phyloP scores from a whole-genome alignment of 2,888 invertebrate genomes.

The Zootermopsis nevadensis region DNA sequence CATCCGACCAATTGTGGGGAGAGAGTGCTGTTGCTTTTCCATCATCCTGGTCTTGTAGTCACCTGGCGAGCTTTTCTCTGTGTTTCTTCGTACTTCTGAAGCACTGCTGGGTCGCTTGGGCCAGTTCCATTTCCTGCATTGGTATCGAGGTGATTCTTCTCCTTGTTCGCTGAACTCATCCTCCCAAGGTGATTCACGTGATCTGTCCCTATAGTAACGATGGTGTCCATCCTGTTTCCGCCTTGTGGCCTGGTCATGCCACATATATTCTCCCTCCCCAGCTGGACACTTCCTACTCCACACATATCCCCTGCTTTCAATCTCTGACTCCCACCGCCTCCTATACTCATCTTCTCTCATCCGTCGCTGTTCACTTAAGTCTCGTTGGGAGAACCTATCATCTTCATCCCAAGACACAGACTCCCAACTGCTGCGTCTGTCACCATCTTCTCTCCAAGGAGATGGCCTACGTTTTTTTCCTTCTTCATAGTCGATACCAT shows the following conservation, averaged over 20 bases:
- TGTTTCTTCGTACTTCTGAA: conserved; percentile 63
- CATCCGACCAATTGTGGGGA: conserved; percentile 23
- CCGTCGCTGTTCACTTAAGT: conserved; percentile 43
- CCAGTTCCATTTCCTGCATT: conserved; percentile 62
- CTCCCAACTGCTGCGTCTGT: conserved; percentile 62
- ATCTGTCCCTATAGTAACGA: conserved; percentile 60
- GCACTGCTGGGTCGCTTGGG: conserved; percentile 69
- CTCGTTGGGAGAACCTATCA: conserved; percentile 60
- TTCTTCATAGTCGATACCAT: conserved; percentile 51
- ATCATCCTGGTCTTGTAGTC: conserved; percentile 47
- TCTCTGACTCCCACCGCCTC: conserved; percentile 59
- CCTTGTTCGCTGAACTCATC: conserved; percentile 66
- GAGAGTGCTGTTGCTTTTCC: conserved; percentile 49
- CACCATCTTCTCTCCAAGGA: conserved; percentile 59
- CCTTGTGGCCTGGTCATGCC: conserved; percentile 60
- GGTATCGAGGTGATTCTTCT: conserved; percentile 60
- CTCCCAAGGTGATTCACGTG: conserved; percentile 71
- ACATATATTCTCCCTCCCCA: conserved; percentile 38
- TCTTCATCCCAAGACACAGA: conserved; percentile 73
- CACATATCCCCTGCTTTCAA: conserved; percentile 44
- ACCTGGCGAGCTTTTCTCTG: conserved; percentile 50
- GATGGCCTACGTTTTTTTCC: conserved; percentile 49
- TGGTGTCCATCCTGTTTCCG: conserved; percentile 64
- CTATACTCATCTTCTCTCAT: conserved; percentile 55
- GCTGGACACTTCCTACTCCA: conserved; percentile 44